phyloP scores from a whole-genome alignment of 2,888 invertebrate species.

The Lasioglossum lativentre region DNA sequence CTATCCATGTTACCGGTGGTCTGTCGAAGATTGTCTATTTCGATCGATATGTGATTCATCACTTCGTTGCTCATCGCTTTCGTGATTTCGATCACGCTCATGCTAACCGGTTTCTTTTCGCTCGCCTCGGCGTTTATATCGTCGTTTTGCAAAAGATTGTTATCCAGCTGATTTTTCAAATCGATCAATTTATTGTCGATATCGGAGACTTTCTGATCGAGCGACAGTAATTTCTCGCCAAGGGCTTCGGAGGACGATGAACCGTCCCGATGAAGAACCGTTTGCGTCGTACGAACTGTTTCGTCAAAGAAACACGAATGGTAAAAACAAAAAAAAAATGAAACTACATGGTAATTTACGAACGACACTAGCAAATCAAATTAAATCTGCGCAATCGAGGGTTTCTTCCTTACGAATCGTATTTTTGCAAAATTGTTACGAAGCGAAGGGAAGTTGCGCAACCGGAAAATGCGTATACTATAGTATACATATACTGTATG shows the following conservation, averaged over 20 bases:
- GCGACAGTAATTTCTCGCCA: slow-evolving; percentile 86
- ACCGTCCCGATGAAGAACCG: slow-evolving; percentile 77
- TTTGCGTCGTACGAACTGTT: slow-evolving; percentile 77
- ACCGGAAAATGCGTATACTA: background rate
- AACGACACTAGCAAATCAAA: background rate
- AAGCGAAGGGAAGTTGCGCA: background rate
- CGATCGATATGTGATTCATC: slow-evolving; percentile 92
- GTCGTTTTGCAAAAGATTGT: slow-evolving; percentile 91
- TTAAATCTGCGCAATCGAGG: background rate
- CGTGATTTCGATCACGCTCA: slow-evolving; percentile 93
- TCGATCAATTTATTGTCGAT: slow-evolving; percentile 92
- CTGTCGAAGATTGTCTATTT: slow-evolving; percentile 91
- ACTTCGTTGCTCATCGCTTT: slow-evolving; percentile 94
- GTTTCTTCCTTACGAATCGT: background rate
- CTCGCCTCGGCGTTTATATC: slow-evolving; percentile 95
- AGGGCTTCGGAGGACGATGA: slow-evolving; percentile 71
- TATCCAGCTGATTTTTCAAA: slow-evolving; percentile 93
- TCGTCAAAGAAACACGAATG: background rate
- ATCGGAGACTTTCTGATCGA: slow-evolving; percentile 93
- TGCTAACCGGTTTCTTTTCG: slow-evolving; percentile 93
- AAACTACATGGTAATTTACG: no score
- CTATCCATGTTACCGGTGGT: slow-evolving; percentile 92
- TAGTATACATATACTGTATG: no score
- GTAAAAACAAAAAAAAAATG: no score
- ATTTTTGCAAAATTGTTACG: background rate